Evolutionary conservation across 2,888 invertebrate genomes (phyloP).

Genomic region (Ethmia dodecea): DNA sequence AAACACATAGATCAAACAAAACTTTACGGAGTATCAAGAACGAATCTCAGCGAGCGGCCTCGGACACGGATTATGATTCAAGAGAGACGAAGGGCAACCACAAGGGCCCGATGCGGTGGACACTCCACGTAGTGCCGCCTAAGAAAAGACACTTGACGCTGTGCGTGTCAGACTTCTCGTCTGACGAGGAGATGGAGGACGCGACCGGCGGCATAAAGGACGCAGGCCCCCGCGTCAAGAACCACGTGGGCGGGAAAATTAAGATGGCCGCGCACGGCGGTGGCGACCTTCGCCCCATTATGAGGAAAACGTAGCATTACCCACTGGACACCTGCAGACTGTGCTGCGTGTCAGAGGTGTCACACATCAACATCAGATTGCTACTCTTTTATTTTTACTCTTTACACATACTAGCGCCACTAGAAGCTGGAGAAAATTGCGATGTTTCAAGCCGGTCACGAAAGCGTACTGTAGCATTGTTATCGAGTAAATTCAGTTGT

Average conservation of each 20-base stretch:
- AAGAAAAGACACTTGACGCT: conserved; percentile 60
- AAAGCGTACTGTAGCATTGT: conserved; percentile 13
- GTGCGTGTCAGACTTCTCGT: conserved; percentile 62
- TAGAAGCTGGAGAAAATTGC: conserved; percentile 28
- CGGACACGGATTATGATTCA: conserved; percentile 64
- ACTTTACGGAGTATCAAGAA: conserved; percentile 39
- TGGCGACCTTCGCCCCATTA: conserved; percentile 61
- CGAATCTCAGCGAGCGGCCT: conserved; percentile 55
- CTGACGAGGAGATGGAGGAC: conserved; percentile 56
- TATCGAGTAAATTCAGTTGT: conserved; percentile 25
- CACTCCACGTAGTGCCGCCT: conserved; percentile 52
- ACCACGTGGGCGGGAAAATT: conserved; percentile 41
- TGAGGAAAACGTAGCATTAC: conserved; percentile 52
- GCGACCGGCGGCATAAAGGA: conserved; percentile 46
- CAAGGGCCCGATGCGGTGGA: conserved; percentile 58
- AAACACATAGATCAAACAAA: conserved; percentile 48
- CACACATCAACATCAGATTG: conserved; percentile 18
- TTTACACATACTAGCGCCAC: conserved; percentile 35
- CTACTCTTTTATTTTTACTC: conserved; percentile 32
- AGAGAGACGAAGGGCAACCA: conserved; percentile 43
- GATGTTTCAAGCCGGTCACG: conserved; percentile 20
- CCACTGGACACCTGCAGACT: not conserved
- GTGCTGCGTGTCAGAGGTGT: conserved; percentile 7
- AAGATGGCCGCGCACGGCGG: conserved; percentile 66
- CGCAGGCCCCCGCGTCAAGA: conserved; percentile 50